Conservation (phyloP, 2,113 vertebrate genomes). For the Smithornis capensis region DNA sequence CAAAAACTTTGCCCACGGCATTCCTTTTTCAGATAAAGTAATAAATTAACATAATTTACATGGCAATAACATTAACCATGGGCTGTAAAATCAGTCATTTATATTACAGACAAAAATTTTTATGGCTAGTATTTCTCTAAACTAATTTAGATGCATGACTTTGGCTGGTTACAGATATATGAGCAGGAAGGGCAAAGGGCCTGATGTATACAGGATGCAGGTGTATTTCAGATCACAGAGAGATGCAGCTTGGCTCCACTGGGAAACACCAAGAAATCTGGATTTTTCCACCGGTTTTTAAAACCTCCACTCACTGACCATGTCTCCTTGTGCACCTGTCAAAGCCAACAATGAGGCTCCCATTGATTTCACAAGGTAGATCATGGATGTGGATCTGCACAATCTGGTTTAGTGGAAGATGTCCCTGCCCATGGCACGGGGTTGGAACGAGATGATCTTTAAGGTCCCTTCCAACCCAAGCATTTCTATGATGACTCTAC, state of each 20-base stretch:
- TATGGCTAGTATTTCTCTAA: constrained; percentile 57
- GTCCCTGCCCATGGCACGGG: neutral
- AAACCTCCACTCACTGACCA: neutral
- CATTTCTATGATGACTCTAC: neutral
- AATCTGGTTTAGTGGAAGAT: neutral
- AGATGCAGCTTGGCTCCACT: neutral
- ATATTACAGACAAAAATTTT: constrained; percentile 17
- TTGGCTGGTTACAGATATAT: neutral
- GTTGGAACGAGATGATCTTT: neutral
- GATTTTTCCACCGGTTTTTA: neutral
- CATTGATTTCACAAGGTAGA: neutral
- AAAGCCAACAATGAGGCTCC: neutral
- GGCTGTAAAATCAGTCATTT: constrained; percentile 14
- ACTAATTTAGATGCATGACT: constrained; percentile 38
- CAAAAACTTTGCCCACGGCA: neutral
- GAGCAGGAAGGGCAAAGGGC: neutral
- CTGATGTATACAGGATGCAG: neutral
- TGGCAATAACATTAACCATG: neutral
- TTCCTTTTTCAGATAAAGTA: constrained; percentile 1
- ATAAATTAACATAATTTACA: constrained; percentile 3
- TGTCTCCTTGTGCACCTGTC: neutral
- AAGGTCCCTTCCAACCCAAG: neutral
- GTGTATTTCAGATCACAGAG: constrained; percentile 16
- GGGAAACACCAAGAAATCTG: neutral
- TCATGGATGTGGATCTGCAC: neutral